A percentile compares a stretch with the other conserved stretches of the same genome.
phyloP scores from a whole-genome alignment of 2,113 vertebrate species.

The Poicephalus meyeri region DNA sequence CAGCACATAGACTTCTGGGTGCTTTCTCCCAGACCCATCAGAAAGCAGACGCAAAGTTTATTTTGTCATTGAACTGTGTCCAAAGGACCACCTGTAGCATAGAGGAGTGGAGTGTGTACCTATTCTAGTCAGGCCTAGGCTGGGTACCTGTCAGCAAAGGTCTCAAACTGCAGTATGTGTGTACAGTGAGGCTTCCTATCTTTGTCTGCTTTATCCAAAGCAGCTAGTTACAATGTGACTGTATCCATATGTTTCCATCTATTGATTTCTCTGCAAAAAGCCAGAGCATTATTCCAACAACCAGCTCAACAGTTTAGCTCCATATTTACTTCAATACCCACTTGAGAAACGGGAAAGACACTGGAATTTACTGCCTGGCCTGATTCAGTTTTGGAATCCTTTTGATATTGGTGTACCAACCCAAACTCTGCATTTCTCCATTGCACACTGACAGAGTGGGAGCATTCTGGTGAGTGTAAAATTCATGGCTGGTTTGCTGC shows the following conservation, averaged over 20 bases:
- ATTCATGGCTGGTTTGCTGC: background rate
- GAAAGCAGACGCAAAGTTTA: background rate
- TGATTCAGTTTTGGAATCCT: background rate
- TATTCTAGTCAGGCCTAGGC: background rate
- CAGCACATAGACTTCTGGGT: background rate
- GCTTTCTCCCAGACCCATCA: background rate
- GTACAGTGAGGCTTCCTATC: background rate
- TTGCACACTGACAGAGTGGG: background rate
- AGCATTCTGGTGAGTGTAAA: background rate
- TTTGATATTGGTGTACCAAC: background rate
- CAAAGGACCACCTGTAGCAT: background rate
- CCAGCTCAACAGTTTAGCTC: background rate
- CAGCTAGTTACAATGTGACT: background rate
- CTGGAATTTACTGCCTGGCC: background rate
- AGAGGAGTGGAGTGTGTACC: background rate
- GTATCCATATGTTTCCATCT: background rate
- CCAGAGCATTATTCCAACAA: background rate
- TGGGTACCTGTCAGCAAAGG: background rate
- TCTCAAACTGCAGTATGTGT: background rate
- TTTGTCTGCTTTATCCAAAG: background rate
- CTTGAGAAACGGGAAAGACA: background rate
- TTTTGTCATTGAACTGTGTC: background rate
- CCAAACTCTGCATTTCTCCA: background rate
- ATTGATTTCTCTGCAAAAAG: background rate
- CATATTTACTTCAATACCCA: background rate